Evolutionary conservation across 1,140 invertebrate genomes (phyloP).

Genomic region (Dendroctonus ponderosae): DNA sequence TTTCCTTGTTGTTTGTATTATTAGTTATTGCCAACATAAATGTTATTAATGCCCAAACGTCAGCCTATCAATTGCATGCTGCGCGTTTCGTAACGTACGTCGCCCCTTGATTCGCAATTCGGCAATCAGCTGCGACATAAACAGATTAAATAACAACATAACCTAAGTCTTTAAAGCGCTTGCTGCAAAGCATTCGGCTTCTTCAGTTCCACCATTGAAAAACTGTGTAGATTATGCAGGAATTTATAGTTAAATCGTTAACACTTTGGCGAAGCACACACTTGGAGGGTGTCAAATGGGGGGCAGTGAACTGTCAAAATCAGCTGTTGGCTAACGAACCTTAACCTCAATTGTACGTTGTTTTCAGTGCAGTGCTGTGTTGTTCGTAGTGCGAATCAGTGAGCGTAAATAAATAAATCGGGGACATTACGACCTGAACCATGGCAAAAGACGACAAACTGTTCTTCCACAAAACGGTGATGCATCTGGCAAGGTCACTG

Average conservation of each 20-base stretch:
- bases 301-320: neutral
- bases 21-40: conserved; percentile 26
- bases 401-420: neutral
- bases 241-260: neutral
- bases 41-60: conserved; percentile 25
- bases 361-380: neutral
- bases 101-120: neutral
- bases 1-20: conserved; percentile 6
- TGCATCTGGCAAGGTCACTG: conserved; percentile 84
- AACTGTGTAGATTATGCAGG: neutral
- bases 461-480: conserved; percentile 84
- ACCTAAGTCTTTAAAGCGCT: too few species aligned
- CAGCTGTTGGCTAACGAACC: conserved; percentile 1
- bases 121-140: neutral
- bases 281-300: neutral
- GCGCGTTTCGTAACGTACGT: conserved; percentile 9
- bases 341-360: conserved; percentile 1
- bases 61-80: conserved; percentile 12
- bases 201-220: neutral
- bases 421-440: neutral
- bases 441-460: conserved; percentile 66
- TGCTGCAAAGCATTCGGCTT: neutral
- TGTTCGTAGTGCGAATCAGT: neutral
- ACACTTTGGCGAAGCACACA: neutral
- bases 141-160: neutral